Conservation (phyloP, 2,113 vertebrate species). For the Scatophagus argus region DNA sequence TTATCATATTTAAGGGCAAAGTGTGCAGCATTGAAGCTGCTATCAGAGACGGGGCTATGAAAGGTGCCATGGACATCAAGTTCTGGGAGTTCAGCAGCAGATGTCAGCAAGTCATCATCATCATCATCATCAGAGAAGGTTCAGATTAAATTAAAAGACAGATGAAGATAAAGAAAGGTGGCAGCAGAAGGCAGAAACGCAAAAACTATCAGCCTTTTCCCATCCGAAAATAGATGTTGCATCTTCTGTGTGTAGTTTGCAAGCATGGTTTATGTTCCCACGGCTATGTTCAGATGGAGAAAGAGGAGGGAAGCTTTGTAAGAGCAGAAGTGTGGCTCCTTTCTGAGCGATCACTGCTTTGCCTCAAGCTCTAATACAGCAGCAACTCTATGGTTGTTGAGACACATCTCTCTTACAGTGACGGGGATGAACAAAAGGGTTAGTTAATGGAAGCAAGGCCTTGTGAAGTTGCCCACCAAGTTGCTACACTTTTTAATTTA, state of each 20-base stretch:
- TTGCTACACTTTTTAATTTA: not conserved
- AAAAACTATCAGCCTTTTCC: constrained; percentile 63
- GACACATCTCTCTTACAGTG: constrained; percentile 76
- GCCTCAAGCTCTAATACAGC: constrained; percentile 40
- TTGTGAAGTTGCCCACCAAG: constrained; percentile 68
- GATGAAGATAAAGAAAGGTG: constrained; percentile 48
- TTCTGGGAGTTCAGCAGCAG: constrained; percentile 33
- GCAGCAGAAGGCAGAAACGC: constrained; percentile 47
- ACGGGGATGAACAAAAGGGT: constrained; percentile 42
- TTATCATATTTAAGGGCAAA: not conserved
- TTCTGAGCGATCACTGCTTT: constrained; percentile 37
- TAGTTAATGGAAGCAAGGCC: constrained; percentile 50
- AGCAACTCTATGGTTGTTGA: constrained; percentile 13
- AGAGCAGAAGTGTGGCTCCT: constrained; percentile 70
- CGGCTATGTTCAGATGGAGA: constrained; percentile 73
- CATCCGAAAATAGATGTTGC: constrained; percentile 74
- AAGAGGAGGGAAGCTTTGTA: constrained; percentile 70
- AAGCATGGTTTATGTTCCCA: constrained; percentile 63
- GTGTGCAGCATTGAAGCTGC: constrained; percentile 12
- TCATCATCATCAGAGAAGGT: constrained; percentile 39
- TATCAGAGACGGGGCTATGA: constrained; percentile 16
- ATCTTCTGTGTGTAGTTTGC: constrained; percentile 64
- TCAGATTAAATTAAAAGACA: constrained; percentile 56
- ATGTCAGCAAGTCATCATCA: constrained; percentile 43
- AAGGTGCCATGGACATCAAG: constrained; percentile 23